Conservation (phyloP, 2,797 vertebrate genomes). For the Oreortyx pictus region DNA sequence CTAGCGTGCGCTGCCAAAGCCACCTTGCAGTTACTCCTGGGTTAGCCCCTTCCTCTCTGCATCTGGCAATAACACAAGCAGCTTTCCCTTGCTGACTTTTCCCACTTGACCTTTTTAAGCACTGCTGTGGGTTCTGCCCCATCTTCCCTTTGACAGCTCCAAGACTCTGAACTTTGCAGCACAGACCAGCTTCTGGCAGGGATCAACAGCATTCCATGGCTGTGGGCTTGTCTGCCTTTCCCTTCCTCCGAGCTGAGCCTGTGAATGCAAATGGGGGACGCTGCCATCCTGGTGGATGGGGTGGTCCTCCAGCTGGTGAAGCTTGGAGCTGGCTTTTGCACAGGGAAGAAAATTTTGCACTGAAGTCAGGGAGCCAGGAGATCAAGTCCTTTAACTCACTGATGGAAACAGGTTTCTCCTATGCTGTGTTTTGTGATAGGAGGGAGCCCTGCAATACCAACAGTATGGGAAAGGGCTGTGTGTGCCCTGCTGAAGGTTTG, state of each 20-base stretch:
- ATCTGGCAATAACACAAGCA: neutral
- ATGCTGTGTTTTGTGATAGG: neutral
- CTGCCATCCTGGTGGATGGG: neutral
- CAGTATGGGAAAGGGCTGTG: neutral
- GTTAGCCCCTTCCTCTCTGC: neutral
- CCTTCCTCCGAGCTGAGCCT: neutral
- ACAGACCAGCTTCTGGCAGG: neutral
- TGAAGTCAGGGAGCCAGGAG: neutral
- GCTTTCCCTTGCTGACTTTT: conserved; percentile 50
- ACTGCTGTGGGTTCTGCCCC: neutral
- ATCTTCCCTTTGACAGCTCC: conserved; percentile 32
- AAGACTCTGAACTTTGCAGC: neutral
- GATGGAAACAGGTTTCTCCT: neutral
- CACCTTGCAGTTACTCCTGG: neutral
- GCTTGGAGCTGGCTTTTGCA: neutral
- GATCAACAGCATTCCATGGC: conserved; percentile 33
- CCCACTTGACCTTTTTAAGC: conserved; percentile 61
- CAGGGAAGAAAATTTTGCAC: neutral
- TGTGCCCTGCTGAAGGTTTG: neutral
- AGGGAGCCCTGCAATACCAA: neutral
- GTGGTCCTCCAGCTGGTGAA: neutral
- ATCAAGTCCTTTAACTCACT: neutral
- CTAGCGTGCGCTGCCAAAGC: neutral
- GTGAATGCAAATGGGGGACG: fast-evolving
- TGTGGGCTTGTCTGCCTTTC: neutral